Base-by-base conservation (phyloP, 2,888 invertebrate genomes). In the Empis stercorea region DNA sequence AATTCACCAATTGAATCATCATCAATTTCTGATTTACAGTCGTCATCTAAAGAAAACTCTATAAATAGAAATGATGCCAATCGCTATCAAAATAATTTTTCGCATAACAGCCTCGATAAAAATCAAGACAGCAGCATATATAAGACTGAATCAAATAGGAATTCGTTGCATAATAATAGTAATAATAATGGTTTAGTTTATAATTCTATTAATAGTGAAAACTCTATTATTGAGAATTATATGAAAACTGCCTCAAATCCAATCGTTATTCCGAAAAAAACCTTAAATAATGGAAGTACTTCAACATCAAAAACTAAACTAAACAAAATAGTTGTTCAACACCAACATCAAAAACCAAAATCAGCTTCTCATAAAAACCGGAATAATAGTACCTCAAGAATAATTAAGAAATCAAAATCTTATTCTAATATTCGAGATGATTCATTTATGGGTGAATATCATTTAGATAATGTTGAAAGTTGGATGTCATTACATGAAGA, bases 391-490 rank as follows among this genome's bases (percentile, higher is more conserved):
- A 7, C 2, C 9, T 27, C 23, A 32, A 27, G 17, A 4, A 15
- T 14, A 17, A 53, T 54, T 34, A 57, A 13, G 20, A 65, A 63
- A 46, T 54, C 60, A 0, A 49, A 52, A 15, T 55, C 56, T 15
- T 56, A 48, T 36, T 44, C 48, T 9, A 59, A 55, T 34, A 49
- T 61, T 27, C 55, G 66, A 2, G 63, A 68, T 49, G 66, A 69
- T 45, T 59, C 64, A 1, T 66, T 64, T 50, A 50, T 69, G 6
- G 62, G 60, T 43, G 68, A 68, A 47, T 69, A 69, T 48, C 63
- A 70, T 55, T 55, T 70, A 49, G 70, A 70, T 49, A 68, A 69
- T 54, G 62, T 70, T 30, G 70, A 69, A 45, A 67, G 65, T 47
- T 70, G 70, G 70, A 70, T 70, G 66, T 66, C 70, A 10, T 60